A percentile compares a stretch with the other conserved stretches of the same genome.
Conservation (phyloP, 2,113 vertebrate species). For the Mus musculus region DNA sequence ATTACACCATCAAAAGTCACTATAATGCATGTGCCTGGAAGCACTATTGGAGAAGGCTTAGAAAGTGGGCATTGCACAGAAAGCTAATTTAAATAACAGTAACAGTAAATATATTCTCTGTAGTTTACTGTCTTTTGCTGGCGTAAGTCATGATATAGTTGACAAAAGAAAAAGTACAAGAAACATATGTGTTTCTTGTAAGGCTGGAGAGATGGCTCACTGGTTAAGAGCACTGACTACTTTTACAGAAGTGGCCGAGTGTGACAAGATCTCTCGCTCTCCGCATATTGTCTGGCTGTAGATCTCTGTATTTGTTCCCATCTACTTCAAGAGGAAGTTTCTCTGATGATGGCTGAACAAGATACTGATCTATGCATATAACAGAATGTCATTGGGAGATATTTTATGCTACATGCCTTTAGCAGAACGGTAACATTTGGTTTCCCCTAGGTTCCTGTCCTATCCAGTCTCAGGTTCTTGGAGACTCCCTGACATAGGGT, state of each 20-base stretch:
- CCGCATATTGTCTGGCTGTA: not conserved
- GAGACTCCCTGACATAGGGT: not conserved
- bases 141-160: not conserved
- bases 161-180: not conserved
- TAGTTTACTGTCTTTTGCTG: not conserved
- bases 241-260: no score
- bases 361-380: not conserved
- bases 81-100: slow-evolving; percentile 2
- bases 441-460: not conserved
- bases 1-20: not conserved
- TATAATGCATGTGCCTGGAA: not conserved
- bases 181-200: not conserved
- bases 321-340: not conserved
- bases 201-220: no score
- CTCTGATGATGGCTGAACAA: not conserved
- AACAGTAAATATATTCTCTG: not conserved
- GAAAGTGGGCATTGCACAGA: not conserved
- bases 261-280: not conserved
- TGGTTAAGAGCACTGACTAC: no score
- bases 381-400: not conserved
- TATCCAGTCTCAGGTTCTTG: not conserved
- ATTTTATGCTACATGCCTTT: not conserved
- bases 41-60: not conserved
- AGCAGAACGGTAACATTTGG: not conserved
- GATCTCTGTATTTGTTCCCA: not conserved